Percentiles rank a stretch among this genome's conserved stretches.
Conservation (phyloP, 2,113 vertebrate species). For the Puffinus mauretanicus region DNA sequence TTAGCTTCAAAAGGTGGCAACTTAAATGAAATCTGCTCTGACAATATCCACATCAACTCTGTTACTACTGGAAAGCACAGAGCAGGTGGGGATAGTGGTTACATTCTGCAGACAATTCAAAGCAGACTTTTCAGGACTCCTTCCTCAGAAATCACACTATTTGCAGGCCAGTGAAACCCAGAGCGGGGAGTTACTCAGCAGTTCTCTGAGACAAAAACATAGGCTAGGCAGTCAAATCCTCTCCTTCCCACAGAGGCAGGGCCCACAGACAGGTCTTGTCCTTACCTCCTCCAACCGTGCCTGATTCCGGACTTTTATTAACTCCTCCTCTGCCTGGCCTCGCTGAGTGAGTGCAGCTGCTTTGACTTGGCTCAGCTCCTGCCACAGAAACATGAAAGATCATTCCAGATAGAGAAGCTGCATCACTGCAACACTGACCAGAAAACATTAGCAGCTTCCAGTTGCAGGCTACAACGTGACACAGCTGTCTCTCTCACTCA, state of each 20-base stretch:
- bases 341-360: constrained; percentile 75
- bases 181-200: background rate
- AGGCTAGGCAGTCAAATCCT: background rate
- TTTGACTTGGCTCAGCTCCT: constrained; percentile 89
- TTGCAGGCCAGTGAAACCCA: background rate
- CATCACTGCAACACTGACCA: background rate
- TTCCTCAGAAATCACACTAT: background rate
- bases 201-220: background rate
- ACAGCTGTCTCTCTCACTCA: background rate
- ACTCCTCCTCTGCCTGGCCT: constrained; percentile 84
- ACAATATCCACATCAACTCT: background rate
- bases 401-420: background rate
- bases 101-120: background rate
- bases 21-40: background rate
- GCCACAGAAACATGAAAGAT: background rate
- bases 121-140: background rate
- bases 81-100: background rate
- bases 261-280: background rate
- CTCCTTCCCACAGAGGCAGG: background rate
- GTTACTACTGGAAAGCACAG: background rate
- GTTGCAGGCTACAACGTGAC: fast-evolving
- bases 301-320: constrained; percentile 79
- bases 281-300: constrained; percentile 87
- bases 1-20: background rate
- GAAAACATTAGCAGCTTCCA: background rate